A percentile compares a stretch with the other conserved stretches of the same genome.
Evolutionary conservation across 2,113 vertebrate genomes (phyloP).

Genomic region (Petrocephalus zakoni): DNA sequence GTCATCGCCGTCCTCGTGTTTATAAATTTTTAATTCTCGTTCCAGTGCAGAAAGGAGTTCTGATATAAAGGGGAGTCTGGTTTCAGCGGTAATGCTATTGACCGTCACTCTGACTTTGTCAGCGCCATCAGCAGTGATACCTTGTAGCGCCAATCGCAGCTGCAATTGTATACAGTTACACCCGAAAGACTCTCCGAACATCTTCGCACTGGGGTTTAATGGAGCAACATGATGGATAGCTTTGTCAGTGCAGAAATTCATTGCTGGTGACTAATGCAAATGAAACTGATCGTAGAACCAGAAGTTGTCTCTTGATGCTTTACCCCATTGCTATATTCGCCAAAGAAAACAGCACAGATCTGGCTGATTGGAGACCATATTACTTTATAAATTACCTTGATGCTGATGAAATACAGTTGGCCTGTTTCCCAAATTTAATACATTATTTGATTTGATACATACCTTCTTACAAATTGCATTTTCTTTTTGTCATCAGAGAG

Average conservation of each 20-base stretch:
- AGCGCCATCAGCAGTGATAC: neutral
- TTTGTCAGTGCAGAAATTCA: conserved; percentile 13
- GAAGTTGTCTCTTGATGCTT: neutral
- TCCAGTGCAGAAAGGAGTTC: neutral
- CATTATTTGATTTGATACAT: neutral
- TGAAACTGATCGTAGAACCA: neutral
- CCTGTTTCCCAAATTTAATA: neutral
- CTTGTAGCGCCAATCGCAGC: neutral
- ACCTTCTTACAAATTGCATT: neutral
- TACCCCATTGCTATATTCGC: neutral
- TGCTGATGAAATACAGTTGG: neutral
- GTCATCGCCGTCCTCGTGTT: neutral
- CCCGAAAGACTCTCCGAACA: neutral
- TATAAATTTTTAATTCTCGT: neutral
- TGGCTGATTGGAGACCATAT: neutral
- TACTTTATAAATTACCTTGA: neutral
- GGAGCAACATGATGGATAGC: conserved; percentile 1
- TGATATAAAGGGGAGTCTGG: neutral
- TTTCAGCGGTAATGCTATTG: neutral
- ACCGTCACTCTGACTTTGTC: neutral
- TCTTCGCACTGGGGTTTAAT: neutral
- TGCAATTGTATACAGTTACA: conserved; percentile 1
- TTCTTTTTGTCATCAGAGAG: neutral
- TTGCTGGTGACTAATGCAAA: conserved; percentile 20
- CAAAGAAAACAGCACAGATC: neutral